A percentile compares a stretch with the other conserved stretches of the same genome.
phyloP scores from a whole-genome alignment of 1,140 invertebrate genomes.

The Dermatophagoides farinae region DNA sequence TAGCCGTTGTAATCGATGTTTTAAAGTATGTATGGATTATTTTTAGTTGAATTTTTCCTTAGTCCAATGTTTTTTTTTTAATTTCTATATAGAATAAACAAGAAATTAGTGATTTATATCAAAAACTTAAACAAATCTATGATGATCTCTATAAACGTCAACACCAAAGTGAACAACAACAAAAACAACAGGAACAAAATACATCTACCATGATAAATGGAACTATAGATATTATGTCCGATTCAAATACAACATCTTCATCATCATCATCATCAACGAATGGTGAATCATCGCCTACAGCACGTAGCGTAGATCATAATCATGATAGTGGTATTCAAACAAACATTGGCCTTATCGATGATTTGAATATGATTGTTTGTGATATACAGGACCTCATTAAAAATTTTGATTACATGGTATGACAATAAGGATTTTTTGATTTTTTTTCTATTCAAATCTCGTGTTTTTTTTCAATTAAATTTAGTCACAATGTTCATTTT shows the following conservation, averaged over 20 bases:
- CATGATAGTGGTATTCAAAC: slow-evolving; percentile 18
- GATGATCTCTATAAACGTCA: slow-evolving; percentile 25
- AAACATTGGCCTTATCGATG: neutral
- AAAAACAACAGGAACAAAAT: neutral
- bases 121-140: slow-evolving; percentile 28
- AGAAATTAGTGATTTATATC: slow-evolving; percentile 30
- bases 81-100: slow-evolving; percentile 25
- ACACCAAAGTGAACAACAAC: no score
- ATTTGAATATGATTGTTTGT: neutral
- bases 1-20: neutral
- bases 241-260: no score
- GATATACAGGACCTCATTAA: slow-evolving; percentile 6
- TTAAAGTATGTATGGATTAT: no score
- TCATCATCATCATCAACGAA: no score
- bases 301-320: neutral
- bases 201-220: slow-evolving; percentile 4
- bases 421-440: neutral
- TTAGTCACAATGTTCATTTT: slow-evolving; percentile 11
- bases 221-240: neutral
- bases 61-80: neutral
- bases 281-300: no score
- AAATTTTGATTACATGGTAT: neutral
- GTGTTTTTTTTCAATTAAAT: neutral
- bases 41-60: no score
- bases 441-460: neutral